Percentiles rank a stretch among this genome's conserved stretches.
Conservation (phyloP, 2,888 invertebrate genomes). For the Cryptus viduatorius region DNA sequence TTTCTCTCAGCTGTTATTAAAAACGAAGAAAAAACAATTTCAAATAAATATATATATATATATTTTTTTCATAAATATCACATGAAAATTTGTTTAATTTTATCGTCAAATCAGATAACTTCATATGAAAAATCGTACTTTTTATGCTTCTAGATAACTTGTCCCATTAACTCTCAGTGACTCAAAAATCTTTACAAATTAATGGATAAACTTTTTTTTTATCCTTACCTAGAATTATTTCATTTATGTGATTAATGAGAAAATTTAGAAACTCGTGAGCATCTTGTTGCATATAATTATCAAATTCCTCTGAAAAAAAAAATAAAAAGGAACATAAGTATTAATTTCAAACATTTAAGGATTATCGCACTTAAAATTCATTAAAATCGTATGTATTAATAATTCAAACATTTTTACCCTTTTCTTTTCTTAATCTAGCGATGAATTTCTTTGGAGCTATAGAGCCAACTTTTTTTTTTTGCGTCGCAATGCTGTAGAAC, state of each 20-base stretch:
- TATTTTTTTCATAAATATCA: not conserved
- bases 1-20: slow-evolving; percentile 90
- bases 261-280: slow-evolving; percentile 99
- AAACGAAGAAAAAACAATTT: not conserved
- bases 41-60: not conserved
- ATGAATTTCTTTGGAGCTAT: slow-evolving; percentile 99
- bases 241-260: slow-evolving; percentile 99
- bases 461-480: slow-evolving; percentile 99
- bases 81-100: slow-evolving; percentile 16
- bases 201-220: too few species aligned
- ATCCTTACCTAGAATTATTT: slow-evolving; percentile 95
- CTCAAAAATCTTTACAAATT: too few species aligned
- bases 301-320: slow-evolving; percentile 95
- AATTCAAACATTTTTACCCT: slow-evolving; percentile 87
- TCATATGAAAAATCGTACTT: slow-evolving; percentile 17
- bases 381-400: not conserved
- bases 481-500: slow-evolving; percentile 99
- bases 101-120: slow-evolving; percentile 10
- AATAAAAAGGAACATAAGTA: slow-evolving; percentile 4
- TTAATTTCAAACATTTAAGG: not conserved
- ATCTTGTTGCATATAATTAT: slow-evolving; percentile 99
- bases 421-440: slow-evolving; percentile 98
- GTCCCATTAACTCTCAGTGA: too few species aligned
- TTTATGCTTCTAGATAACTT: not conserved
- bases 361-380: not conserved